Percentiles rank a stretch among this genome's conserved stretches.
phyloP scores from a whole-genome alignment of 2,113 vertebrate species.

The Phyllostomus hastatus region DNA sequence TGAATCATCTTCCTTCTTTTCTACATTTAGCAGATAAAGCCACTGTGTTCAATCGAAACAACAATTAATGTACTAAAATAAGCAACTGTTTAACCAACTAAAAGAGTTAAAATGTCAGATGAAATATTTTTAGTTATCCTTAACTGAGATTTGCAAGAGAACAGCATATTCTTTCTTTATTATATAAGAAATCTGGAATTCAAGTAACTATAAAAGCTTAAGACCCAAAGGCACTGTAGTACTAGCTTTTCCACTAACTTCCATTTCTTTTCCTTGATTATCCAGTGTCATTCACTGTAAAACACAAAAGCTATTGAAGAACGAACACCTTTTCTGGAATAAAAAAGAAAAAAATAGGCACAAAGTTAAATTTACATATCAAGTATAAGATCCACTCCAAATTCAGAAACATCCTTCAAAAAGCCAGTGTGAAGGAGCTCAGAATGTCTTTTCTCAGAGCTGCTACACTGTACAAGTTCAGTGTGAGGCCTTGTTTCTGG shows the following conservation, averaged over 20 bases:
- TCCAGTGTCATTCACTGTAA: conserved; percentile 46
- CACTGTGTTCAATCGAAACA: background rate
- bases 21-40: background rate
- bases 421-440: background rate
- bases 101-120: background rate
- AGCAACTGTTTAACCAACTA: background rate
- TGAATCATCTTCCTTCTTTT: conserved; percentile 21
- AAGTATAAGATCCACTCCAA: conserved; percentile 71
- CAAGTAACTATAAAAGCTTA: conserved; percentile 19
- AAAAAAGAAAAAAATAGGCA: background rate
- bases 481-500: background rate
- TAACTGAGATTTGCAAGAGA: background rate
- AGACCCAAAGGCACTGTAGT: background rate
- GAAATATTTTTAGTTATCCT: background rate
- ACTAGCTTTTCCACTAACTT: conserved; percentile 41
- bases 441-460: background rate
- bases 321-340: conserved; percentile 36
- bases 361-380: conserved; percentile 66
- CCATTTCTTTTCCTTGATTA: conserved; percentile 39
- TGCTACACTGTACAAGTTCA: background rate
- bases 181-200: background rate
- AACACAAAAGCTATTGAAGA: conserved; percentile 51
- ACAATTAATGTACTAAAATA: conserved; percentile 4
- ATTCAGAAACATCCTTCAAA: conserved; percentile 64
- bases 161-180: background rate